Base-by-base conservation (phyloP, 64 coral and sea anemone species). In the Pocillopora verrucosa region DNA sequence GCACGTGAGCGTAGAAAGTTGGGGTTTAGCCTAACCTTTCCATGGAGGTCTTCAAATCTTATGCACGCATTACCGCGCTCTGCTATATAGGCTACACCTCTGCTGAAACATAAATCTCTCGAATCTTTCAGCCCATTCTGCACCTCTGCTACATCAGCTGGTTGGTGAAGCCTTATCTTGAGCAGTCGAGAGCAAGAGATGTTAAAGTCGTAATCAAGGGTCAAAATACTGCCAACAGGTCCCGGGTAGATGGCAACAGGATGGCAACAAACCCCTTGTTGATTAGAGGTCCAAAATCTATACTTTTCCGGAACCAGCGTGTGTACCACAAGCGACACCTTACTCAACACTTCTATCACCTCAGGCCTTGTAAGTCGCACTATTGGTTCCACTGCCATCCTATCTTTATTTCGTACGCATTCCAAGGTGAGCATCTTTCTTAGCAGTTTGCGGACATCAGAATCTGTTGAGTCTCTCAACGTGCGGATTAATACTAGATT, bases 71-170 rank as follows among this genome's bases (percentile, higher is more conserved):
- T 88, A 75, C 86, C 79, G 10, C 92, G 92, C 80, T 93, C 87
- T 76, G 92, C 72, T 19, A 93, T 83, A 88, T 57, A 93, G 60
- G 87, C 86, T 59, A 93, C 87, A 38, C 92, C 92, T 76, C 81
- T 76, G 22, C 77, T 70, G 45, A 89, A 93, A 59, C 87, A 92
- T 82, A 89, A 9, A 65, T 89, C 72, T 86, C 73, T 94, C 17
- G 60, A 10, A 84, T 94, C 86, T n/a, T n/a, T 70, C 57, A 89
- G 16, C 36, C 61, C 62, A 37, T 89, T 62, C 3, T 34, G 41
- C 10, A 89, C 13, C 0, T 63, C 75, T 38, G 24, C 2, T 61
- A 89, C 75, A 89, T 89, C 87, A 1, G 75, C 75, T 61, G 87
- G 87, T 22, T 78, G 73, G 62, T 89, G 87, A 34, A 89, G 60